These are phyloP conservation scores for Aldrovandia affinis DNA, from an alignment of 2,797 vertebrate species.

Conservation along the genomic window DNA sequence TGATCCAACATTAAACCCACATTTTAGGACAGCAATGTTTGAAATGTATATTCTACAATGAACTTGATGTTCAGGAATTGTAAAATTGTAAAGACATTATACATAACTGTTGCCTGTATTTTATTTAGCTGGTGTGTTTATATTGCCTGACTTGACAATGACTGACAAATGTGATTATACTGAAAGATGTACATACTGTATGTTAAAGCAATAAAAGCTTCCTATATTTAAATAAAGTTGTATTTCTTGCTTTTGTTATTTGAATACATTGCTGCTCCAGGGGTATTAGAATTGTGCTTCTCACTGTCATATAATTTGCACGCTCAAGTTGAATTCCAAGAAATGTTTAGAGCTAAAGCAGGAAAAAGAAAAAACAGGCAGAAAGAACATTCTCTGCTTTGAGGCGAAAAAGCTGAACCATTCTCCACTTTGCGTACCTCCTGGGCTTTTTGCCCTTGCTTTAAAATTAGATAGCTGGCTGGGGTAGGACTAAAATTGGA, in stretches of 20 bases:
- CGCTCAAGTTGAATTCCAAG: background rate
- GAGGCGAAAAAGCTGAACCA: background rate
- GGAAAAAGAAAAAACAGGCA: background rate
- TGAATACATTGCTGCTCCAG: background rate
- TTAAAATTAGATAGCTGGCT: background rate
- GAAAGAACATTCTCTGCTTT: background rate
- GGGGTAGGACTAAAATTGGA: background rate
- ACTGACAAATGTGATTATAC: conserved; percentile 4
- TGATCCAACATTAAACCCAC: background rate
- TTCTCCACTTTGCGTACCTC: background rate
- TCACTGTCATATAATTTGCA: conserved; percentile 5
- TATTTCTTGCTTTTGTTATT: background rate
- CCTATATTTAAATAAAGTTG: background rate
- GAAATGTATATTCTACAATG: conserved; percentile 32
- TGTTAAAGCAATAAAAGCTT: conserved; percentile 56
- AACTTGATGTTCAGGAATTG: conserved; percentile 61
- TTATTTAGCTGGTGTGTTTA: background rate
- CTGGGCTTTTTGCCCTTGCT: background rate
- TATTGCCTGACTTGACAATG: background rate
- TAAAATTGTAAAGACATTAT: conserved; percentile 53
- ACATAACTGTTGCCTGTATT: conserved; percentile 42
- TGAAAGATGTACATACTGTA: conserved; percentile 39
- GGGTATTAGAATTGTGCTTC: background rate
- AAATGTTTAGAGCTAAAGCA: background rate
- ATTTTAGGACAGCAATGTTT: background rate